Conservation (phyloP, 2,888 invertebrate species). For the Cecidostiba fungosa region DNA sequence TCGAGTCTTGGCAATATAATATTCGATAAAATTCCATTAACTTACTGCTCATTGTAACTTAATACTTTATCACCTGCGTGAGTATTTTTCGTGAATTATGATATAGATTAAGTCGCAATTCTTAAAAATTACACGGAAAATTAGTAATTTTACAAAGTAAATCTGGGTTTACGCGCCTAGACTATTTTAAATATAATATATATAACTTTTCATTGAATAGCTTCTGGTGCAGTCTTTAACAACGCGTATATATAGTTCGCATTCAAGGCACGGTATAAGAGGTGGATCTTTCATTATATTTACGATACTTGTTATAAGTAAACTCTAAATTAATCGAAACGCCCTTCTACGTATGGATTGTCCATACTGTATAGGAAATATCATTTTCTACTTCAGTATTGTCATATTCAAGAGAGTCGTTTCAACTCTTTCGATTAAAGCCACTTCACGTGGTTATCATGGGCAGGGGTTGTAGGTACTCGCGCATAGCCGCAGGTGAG, state of each 20-base stretch:
- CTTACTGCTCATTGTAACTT: slow-evolving; percentile 5
- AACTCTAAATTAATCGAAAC: neutral
- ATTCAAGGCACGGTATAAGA: too few relatives aligned
- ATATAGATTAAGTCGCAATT: neutral
- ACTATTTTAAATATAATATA: neutral
- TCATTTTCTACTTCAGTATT: neutral
- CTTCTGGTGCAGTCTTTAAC: neutral
- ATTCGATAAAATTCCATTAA: neutral
- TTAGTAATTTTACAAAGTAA: neutral
- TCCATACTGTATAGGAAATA: neutral
- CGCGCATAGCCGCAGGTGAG: slow-evolving; percentile 81
- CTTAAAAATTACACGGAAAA: neutral
- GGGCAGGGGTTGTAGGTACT: slow-evolving; percentile 83
- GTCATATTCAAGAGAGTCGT: too few relatives aligned
- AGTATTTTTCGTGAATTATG: neutral
- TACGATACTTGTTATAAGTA: neutral
- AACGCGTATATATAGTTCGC: neutral
- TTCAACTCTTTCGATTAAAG: too few relatives aligned
- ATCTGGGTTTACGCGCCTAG: neutral
- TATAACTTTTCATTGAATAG: neutral
- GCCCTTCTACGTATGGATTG: too few relatives aligned
- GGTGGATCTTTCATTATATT: neutral
- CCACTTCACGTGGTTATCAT: slow-evolving; percentile 32
- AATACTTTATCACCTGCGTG: slow-evolving; percentile 49
- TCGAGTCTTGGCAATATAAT: neutral